phyloP scores from a whole-genome alignment of 2,797 vertebrate species.

The Neosilurus hyrtlii region DNA sequence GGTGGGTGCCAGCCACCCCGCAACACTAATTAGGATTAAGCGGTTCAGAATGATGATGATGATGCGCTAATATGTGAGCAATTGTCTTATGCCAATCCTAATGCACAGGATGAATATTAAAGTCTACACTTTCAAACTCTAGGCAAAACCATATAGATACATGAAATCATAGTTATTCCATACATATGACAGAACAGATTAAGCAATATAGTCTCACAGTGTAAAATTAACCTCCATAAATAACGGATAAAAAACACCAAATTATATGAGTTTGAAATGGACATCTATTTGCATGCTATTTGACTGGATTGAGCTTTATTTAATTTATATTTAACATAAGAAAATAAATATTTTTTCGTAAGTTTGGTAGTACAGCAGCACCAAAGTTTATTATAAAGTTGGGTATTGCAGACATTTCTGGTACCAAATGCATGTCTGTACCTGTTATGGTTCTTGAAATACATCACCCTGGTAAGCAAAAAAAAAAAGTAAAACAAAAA shows the following conservation, averaged over 20 bases:
- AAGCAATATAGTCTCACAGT: background rate
- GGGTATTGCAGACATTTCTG: too few relatives aligned
- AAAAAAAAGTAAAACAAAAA: too few relatives aligned
- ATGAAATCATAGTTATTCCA: background rate
- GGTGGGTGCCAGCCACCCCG: too few relatives aligned
- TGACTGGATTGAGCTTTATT: background rate
- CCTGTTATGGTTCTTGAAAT: too few relatives aligned
- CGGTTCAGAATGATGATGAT: too few relatives aligned
- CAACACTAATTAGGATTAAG: too few relatives aligned
- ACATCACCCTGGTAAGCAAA: too few relatives aligned
- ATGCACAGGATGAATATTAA: background rate
- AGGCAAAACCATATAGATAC: background rate
- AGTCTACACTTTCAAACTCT: background rate
- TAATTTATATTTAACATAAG: too few relatives aligned
- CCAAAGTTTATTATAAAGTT: too few relatives aligned
- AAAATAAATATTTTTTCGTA: too few relatives aligned
- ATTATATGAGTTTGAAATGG: background rate
- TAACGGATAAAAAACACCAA: background rate
- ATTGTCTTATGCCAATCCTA: background rate
- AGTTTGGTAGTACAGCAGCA: too few relatives aligned
- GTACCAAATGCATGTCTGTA: too few relatives aligned
- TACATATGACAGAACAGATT: background rate
- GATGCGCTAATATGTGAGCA: background rate
- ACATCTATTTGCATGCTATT: background rate
- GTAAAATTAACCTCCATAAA: background rate